Evolutionary conservation across 2,888 invertebrate species (phyloP).

Genomic region (Ypsolopha scabrella): DNA sequence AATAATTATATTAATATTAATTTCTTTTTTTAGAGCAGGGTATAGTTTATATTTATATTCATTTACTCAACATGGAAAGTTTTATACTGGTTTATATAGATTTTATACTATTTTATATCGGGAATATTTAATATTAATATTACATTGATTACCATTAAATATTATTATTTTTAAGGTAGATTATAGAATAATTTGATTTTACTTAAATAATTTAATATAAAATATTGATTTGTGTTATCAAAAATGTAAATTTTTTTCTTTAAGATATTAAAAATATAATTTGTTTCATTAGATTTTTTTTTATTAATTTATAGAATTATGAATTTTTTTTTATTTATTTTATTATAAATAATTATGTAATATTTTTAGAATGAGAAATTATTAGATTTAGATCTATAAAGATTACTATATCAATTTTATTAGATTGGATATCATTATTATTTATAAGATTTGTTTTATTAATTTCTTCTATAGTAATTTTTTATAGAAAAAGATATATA

Average conservation of each 20-base stretch:
- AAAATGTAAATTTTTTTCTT: constrained; percentile 65
- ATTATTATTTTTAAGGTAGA: constrained; percentile 69
- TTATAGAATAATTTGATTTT: constrained; percentile 59
- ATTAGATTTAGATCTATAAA: constrained; percentile 56
- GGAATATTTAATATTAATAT: constrained; percentile 71
- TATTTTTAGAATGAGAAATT: constrained; percentile 70
- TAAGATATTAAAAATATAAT: constrained; percentile 62
- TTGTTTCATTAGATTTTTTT: constrained; percentile 64
- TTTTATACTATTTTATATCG: constrained; percentile 58
- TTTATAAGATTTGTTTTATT: constrained; percentile 75
- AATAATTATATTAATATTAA: constrained; percentile 66
- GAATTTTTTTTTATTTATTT: constrained; percentile 52
- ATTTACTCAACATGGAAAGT: constrained; percentile 71
- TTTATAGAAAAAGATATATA: constrained; percentile 76
- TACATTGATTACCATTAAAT: constrained; percentile 76
- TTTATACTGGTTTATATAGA: constrained; percentile 58
- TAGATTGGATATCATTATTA: constrained; percentile 74
- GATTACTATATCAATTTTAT: constrained; percentile 67
- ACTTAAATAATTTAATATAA: constrained; percentile 75
- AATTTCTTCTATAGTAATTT: constrained; percentile 76
- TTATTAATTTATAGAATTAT: constrained; percentile 53
- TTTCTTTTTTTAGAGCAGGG: constrained; percentile 74
- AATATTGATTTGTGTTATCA: constrained; percentile 77
- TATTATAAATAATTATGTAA: constrained; percentile 46
- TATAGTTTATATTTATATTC: constrained; percentile 77